Conservation (phyloP, 1,140 invertebrate genomes). For the Sipha flava region DNA sequence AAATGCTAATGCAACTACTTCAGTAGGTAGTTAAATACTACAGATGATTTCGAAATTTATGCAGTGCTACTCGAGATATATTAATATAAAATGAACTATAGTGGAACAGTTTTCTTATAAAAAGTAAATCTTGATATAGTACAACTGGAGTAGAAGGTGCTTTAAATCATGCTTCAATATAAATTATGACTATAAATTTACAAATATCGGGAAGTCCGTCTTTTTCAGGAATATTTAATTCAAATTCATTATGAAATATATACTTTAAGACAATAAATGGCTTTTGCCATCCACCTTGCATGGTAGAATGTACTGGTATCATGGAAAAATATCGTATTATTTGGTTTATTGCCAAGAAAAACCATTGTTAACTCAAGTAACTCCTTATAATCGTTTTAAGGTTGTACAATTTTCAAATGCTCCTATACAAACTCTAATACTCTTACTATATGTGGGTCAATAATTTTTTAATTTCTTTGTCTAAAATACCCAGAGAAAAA, state of each 20-base stretch:
- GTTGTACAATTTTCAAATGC: slow-evolving; percentile 24
- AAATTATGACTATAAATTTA: not conserved
- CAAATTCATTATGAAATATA: not conserved
- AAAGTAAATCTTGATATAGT: not conserved
- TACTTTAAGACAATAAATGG: slow-evolving; percentile 39
- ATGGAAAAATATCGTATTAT: slow-evolving; percentile 40
- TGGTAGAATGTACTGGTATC: slow-evolving; percentile 37
- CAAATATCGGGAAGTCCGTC: not conserved
- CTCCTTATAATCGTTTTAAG: slow-evolving; percentile 43
- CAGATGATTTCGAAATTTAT: not conserved
- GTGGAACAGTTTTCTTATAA: not conserved
- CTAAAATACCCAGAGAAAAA: not conserved
- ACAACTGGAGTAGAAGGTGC: not conserved
- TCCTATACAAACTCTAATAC: not conserved
- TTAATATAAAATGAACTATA: not conserved
- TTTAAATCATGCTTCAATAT: not conserved
- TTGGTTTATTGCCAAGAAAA: slow-evolving; percentile 39
- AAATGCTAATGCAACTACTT: not conserved
- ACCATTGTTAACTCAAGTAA: slow-evolving; percentile 43
- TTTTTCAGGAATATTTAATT: not conserved
- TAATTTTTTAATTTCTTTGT: not conserved
- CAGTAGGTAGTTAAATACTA: not conserved
- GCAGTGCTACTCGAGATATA: not conserved
- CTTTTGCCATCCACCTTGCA: no score
- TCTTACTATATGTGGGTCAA: not conserved